Evolutionary conservation across 2,888 invertebrate species (phyloP), one percentile per base, ranked within the genome.

Genomic region (Acanthoscelides obtectus): DNA sequence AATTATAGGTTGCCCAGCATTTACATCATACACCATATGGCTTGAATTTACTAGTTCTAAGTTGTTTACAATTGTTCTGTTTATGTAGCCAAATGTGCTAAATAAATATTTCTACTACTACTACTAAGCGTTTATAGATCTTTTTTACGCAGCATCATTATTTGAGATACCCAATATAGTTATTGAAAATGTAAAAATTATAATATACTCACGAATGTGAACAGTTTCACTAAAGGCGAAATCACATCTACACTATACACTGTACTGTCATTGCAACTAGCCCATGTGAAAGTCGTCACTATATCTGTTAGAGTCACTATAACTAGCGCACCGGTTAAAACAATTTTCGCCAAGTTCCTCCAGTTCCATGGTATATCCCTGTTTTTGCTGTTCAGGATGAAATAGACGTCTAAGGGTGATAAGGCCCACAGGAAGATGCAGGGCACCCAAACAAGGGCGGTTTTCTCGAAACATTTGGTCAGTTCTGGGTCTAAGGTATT

Each of bases 391-490:
- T 88, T 88, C 75, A 90, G 83, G 77, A 93, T 88, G 81, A 92
- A 93, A 82, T 89, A 92, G 72, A 89, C 85, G 79, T 94, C 94
- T 74, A 94, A 85, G 4, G 90, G 85, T 5, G 91, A 87, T 77
- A 92, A 89, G 0, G 90, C 75, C 94, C 94, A 95, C 20, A 95
- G 86, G 83, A 93, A 94, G 69, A 88, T 87, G 83, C 94, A 94
- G 0, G 97, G 97, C 63, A 89, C 86, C 96, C 96, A 97, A 67
- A 94, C 88, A 21, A 97, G 85, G 0, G 93, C 91, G 0, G 97
- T 96, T 83, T 93, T 92, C 84, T 96, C 92, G 85, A 97, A 96
- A 84, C 97, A 97, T 82, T 89, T 88, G 73, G 96, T 94, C 77
- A 97, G 88, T 82, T 94, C 91, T n/a, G 80, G 97, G 83, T 90